Evolutionary conservation across 2,888 invertebrate genomes (phyloP).

Genomic region (Cantharis lateralis): DNA sequence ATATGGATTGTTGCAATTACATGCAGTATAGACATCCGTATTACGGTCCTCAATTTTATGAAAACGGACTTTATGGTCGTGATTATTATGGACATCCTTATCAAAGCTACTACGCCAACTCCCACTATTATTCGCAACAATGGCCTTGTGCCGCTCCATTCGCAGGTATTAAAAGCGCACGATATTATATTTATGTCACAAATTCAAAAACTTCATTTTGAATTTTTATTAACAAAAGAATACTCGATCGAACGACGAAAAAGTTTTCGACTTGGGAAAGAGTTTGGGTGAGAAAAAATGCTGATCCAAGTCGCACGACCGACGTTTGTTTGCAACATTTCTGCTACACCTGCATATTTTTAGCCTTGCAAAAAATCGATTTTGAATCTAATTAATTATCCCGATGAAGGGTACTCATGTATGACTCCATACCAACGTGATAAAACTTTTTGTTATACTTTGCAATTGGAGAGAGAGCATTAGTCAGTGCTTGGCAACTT

Average conservation of each 20-base stretch:
- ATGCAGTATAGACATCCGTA: slow-evolving; percentile 52
- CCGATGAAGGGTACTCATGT: slow-evolving; percentile 28
- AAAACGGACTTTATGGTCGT: slow-evolving; percentile 44
- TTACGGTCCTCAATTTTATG: slow-evolving; percentile 50
- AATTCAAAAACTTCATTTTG: slow-evolving; percentile 14
- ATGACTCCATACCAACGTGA: slow-evolving; percentile 18
- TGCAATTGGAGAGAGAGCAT: neutral
- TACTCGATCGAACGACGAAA: too few species aligned
- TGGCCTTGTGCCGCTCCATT: slow-evolving; percentile 49
- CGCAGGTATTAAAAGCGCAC: slow-evolving; percentile 44
- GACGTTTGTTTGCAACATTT: slow-evolving; percentile 10
- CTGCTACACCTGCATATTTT: slow-evolving; percentile 35
- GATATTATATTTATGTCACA: slow-evolving; percentile 34
- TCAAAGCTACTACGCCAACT: slow-evolving; percentile 47
- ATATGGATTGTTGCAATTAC: slow-evolving; percentile 55
- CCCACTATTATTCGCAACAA: slow-evolving; percentile 47
- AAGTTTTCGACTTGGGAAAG: neutral
- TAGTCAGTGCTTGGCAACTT: neutral
- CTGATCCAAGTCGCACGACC: neutral
- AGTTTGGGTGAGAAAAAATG: neutral
- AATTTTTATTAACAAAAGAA: neutral
- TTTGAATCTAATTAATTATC: slow-evolving; percentile 47
- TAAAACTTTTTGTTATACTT: slow-evolving; percentile 18
- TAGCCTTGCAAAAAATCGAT: slow-evolving; percentile 45
- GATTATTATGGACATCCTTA: slow-evolving; percentile 47